Evolutionary conservation across 2,888 invertebrate genomes (phyloP).

Genomic region (Hypselothyrea guttata): DNA sequence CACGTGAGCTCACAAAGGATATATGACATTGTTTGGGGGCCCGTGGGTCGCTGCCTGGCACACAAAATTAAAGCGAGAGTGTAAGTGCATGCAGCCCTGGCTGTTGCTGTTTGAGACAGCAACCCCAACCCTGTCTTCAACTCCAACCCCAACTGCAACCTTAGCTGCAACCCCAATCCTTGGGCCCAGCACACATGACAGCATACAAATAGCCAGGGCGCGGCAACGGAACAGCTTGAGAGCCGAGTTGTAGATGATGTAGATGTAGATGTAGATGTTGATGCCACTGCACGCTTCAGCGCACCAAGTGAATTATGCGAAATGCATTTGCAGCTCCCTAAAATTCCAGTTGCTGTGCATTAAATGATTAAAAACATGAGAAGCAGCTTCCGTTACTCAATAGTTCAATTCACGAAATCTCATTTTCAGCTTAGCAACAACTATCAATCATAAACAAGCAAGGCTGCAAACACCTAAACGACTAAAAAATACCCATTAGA

Average conservation of each 20-base stretch:
- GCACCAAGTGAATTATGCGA: conserved; percentile 73
- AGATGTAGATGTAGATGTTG: too few relatives aligned
- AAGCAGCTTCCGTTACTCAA: conserved; percentile 11
- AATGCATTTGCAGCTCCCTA: conserved; percentile 63
- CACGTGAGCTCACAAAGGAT: conserved; percentile 74
- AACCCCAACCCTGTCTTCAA: neutral
- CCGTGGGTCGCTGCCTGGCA: conserved; percentile 57
- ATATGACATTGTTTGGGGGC: conserved; percentile 72
- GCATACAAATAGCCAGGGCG: conserved; percentile 42
- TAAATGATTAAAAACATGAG: conserved; percentile 59
- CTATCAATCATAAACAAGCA: neutral
- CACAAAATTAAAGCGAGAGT: conserved; percentile 73
- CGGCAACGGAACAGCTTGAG: neutral
- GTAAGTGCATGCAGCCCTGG: conserved; percentile 43
- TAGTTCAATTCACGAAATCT: conserved; percentile 25
- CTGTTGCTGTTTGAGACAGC: conserved; percentile 33
- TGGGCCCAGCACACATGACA: conserved; percentile 34
- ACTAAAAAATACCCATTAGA: neutral
- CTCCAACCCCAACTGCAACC: too few relatives aligned
- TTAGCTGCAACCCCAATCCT: too few relatives aligned
- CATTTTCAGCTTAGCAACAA: neutral
- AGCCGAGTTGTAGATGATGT: conserved; percentile 2
- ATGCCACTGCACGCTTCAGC: conserved; percentile 50
- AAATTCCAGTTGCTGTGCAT: conserved; percentile 49
- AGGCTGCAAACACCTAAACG: neutral